phyloP scores from a whole-genome alignment of 92 coral and sea anemone genomes.

The Plumapathes pennacea region DNA sequence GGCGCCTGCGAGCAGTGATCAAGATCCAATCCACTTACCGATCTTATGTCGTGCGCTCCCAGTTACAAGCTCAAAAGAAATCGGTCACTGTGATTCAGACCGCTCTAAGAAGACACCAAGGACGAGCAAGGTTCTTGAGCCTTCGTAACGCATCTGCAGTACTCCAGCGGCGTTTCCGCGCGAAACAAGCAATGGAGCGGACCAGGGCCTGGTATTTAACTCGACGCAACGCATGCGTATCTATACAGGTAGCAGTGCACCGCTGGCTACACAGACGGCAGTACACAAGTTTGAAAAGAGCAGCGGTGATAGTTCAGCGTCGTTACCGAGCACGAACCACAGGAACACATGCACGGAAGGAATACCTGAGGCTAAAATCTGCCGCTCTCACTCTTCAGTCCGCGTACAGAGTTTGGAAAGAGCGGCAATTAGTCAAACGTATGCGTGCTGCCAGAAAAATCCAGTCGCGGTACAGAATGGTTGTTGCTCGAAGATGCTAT shows the following conservation, averaged over 20 bases:
- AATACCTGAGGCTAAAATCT: slow-evolving; percentile 34
- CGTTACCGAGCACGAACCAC: slow-evolving; percentile 53
- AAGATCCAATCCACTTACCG: slow-evolving; percentile 69
- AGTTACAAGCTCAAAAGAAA: slow-evolving; percentile 39
- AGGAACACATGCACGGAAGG: slow-evolving; percentile 35
- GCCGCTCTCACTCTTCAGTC: slow-evolving; percentile 61
- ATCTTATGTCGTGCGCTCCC: slow-evolving; percentile 31
- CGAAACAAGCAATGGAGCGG: slow-evolving; percentile 50
- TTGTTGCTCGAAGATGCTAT: slow-evolving; percentile 35
- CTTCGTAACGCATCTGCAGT: slow-evolving; percentile 48
- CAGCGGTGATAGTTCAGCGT: slow-evolving; percentile 60
- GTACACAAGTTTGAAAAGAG: slow-evolving; percentile 40
- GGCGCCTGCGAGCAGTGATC: slow-evolving; percentile 51
- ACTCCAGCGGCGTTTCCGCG: slow-evolving; percentile 70
- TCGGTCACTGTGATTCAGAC: slow-evolving; percentile 68
- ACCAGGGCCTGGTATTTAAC: slow-evolving; percentile 26
- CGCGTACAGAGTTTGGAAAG: slow-evolving; percentile 45
- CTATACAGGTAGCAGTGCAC: slow-evolving; percentile 55
- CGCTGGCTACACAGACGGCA: slow-evolving; percentile 38
- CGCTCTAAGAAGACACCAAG: slow-evolving; percentile 38
- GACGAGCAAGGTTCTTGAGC: slow-evolving; percentile 27
- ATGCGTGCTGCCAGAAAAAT: slow-evolving; percentile 61
- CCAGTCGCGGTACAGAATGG: slow-evolving; percentile 71
- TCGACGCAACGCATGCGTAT: slow-evolving; percentile 54
- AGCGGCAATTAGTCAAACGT: slow-evolving; percentile 21